Evolutionary conservation across 1,140 invertebrate genomes (phyloP), one percentile per base, ranked within the genome.

Genomic region (Venturia canescens): DNA sequence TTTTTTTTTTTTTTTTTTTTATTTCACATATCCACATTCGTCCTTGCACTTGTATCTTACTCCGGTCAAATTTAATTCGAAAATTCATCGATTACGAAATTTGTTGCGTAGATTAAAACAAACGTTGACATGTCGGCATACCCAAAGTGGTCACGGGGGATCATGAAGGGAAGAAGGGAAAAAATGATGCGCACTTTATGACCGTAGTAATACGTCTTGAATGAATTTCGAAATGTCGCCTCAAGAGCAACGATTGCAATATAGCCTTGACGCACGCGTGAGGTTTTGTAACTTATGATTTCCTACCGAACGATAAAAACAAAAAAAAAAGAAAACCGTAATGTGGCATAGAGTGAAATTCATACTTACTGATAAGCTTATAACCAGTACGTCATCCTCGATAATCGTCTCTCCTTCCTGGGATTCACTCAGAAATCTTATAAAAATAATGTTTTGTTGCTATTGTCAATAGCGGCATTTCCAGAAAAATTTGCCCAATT

Each of bases 161-260:
- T 23, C 11, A 63, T 63, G 60, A 9, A 27, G 13, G 23, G 27
- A 63, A 63, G 21, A 57, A 13, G 53, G 15, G 21, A 63, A 63
- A 63, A 63, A 23, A 23, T 63, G 26, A 18, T 63, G 60, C 60
- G 60, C 60, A 63, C 23, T 63, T 23, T 18, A 18, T 63, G 23
- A 3, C 3, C 13, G 60, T 63, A 63, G 60, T 63, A 27, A 63
- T 63, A 63, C 7, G 23, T 0, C 27, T 63, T 13, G 60, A 63
- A 26, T 27, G 60, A 63, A 27, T 63, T 63, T 63, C 7, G 60
- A 63, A 63, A 63, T 27, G 23, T 63, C 60, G 21, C 50, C 3
- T 63, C 60, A 63, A 63, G 60, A 63, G 60, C 60, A 63, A 13
- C 60, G 60, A 63, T 63, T 26, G 23, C 23, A 23, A 63, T 26